Evolutionary conservation across 1,140 invertebrate species (phyloP).

Genomic region (Popillia japonica): DNA sequence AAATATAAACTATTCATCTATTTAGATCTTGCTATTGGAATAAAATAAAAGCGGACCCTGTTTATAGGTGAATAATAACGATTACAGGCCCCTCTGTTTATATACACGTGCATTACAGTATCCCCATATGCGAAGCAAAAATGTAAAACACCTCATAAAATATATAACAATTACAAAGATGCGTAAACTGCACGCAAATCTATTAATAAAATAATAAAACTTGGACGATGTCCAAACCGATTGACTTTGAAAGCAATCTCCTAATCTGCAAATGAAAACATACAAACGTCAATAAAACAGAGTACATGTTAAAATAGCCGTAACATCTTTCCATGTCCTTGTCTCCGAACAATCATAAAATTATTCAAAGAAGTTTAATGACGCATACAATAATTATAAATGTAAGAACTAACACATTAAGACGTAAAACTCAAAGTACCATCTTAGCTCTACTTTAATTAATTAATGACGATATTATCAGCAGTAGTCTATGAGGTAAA

Average conservation of each 20-base stretch:
- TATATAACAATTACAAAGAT: not conserved
- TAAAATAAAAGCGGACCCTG: constrained; percentile 17
- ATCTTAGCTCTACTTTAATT: no score
- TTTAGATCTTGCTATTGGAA: constrained; percentile 6
- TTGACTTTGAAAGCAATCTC: constrained; percentile 6
- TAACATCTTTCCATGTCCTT: no score
- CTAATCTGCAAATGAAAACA: constrained; percentile 4
- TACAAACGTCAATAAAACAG: not conserved
- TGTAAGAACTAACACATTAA: no score
- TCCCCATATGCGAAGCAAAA: constrained; percentile 15
- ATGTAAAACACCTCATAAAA: constrained; percentile 20
- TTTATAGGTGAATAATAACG: not conserved
- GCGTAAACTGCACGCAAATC: not conserved
- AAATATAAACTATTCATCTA: constrained; percentile 17
- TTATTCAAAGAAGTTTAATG: no score
- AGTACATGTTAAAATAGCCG: not conserved
- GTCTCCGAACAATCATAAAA: no score
- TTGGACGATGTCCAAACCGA: not conserved
- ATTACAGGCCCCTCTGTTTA: not conserved
- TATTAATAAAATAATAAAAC: not conserved
- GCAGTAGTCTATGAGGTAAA: no score
- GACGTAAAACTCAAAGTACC: no score
- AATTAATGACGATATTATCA: no score
- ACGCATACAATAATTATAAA: no score
- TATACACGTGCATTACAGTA: not conserved